Percentiles rank a stretch among this genome's conserved stretches.
These are phyloP conservation scores for Grammomys dolichurus DNA, from an alignment of 2,113 vertebrate species.

Conservation along the genomic window DNA sequence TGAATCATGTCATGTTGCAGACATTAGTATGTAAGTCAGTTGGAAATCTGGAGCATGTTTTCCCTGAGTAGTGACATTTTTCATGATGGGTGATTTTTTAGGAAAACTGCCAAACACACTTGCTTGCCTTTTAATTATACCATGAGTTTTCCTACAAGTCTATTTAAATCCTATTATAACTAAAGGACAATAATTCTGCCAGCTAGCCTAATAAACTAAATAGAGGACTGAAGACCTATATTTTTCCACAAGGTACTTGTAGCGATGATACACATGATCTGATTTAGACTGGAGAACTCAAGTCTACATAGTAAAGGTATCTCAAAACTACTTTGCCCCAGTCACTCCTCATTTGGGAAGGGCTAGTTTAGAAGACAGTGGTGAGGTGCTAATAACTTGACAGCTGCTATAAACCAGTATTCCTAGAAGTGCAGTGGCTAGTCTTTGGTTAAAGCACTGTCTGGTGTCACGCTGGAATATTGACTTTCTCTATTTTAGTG, in stretches of 20 bases:
- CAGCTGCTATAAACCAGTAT: neutral
- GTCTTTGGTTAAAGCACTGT: neutral
- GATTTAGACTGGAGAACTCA: conserved; percentile 25
- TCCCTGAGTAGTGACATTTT: conserved; percentile 49
- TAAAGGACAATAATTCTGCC: neutral
- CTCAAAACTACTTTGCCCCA: neutral
- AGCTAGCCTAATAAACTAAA: conserved; percentile 35
- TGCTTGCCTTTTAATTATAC: conserved; percentile 26
- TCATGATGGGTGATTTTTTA: conserved; percentile 58
- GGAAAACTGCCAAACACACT: conserved; percentile 26
- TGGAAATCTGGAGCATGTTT: conserved; percentile 66
- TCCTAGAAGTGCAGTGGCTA: neutral
- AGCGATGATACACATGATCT: neutral
- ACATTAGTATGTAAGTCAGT: conserved; percentile 64
- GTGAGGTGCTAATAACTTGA: neutral
- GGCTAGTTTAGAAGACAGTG: neutral
- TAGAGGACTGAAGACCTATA: neutral
- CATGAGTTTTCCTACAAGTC: conserved; percentile 27
- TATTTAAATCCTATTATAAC: conserved; percentile 45
- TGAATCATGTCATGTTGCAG: conserved; percentile 71
- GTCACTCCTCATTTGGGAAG: conserved; percentile 5
- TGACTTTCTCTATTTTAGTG: neutral
- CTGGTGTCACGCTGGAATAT: neutral
- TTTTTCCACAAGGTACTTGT: conserved; percentile 21
- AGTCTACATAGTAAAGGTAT: neutral